Evolutionary conservation across 2,888 invertebrate genomes (phyloP).

Genomic region (Ochlodes sylvanus): DNA sequence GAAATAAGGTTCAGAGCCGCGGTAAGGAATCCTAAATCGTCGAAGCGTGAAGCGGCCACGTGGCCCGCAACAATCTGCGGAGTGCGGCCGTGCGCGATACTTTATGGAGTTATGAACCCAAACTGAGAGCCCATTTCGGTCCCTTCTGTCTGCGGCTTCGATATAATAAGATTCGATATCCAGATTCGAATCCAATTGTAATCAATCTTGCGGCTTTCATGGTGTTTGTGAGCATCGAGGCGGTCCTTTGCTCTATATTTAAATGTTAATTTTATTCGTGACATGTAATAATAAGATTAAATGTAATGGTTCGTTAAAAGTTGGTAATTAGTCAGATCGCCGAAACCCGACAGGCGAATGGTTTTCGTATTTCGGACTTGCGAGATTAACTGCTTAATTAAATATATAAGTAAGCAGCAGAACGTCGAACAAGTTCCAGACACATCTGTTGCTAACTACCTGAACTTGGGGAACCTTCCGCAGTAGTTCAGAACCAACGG

Average conservation of each 20-base stretch:
- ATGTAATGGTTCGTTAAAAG: no score
- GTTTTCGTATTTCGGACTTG: slow-evolving; percentile 15
- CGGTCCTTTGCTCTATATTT: no score
- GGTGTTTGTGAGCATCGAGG: no score
- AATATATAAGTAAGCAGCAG: neutral
- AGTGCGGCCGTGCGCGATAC: slow-evolving; percentile 41
- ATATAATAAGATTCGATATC: neutral
- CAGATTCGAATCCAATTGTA: neutral
- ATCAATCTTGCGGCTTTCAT: neutral
- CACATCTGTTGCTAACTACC: slow-evolving; percentile 13
- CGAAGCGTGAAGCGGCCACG: slow-evolving; percentile 42
- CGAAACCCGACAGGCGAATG: neutral
- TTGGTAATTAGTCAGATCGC: no score
- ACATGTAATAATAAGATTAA: no score
- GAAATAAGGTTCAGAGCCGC: slow-evolving; percentile 38
- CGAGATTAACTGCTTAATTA: slow-evolving; percentile 19
- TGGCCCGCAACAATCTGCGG: slow-evolving; percentile 45
- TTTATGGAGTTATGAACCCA: slow-evolving; percentile 36
- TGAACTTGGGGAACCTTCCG: no score
- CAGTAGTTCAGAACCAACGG: no score
- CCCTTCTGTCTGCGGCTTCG: slow-evolving; percentile 3
- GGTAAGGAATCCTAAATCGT: slow-evolving; percentile 14
- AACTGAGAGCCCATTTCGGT: slow-evolving; percentile 9
- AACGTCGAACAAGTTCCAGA: neutral
- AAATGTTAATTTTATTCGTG: no score